Evolutionary conservation across 2,113 vertebrate species (phyloP).

Genomic region (Collichthys lucidus): DNA sequence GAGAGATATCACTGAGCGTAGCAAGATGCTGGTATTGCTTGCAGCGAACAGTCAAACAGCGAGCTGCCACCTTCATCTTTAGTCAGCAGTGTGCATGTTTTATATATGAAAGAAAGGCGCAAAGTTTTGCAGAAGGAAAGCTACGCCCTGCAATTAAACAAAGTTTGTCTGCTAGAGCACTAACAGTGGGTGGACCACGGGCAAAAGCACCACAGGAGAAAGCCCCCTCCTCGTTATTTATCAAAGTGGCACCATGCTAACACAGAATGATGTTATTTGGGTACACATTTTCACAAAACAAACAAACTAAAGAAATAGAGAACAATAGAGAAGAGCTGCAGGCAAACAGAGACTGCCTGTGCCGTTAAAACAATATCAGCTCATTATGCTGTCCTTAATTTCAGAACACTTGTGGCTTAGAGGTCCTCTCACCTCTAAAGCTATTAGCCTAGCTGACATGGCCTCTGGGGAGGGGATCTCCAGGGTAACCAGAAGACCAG

Average conservation of each 20-base stretch:
- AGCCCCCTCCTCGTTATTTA: slow-evolving; percentile 34
- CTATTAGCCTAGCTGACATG: slow-evolving; percentile 47
- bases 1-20: slow-evolving; percentile 28
- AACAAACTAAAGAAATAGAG: neutral
- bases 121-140: slow-evolving; percentile 50
- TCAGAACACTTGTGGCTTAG: slow-evolving; percentile 41
- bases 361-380: slow-evolving; percentile 14
- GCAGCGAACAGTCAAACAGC: slow-evolving; percentile 56
- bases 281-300: slow-evolving; percentile 1
- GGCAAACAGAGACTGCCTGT: slow-evolving; percentile 23
- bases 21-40: slow-evolving; percentile 28
- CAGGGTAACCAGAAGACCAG: slow-evolving; percentile 47
- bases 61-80: slow-evolving; percentile 61
- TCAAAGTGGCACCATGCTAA: slow-evolving; percentile 34
- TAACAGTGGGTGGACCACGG: slow-evolving; percentile 17
- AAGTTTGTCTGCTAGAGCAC: slow-evolving; percentile 35
- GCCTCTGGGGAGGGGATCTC: slow-evolving; percentile 49
- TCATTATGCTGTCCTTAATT: slow-evolving; percentile 48
- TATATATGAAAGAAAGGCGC: slow-evolving; percentile 60
- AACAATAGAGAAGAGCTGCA: slow-evolving; percentile 36
- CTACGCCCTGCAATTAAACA: slow-evolving; percentile 40
- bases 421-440: slow-evolving; percentile 33
- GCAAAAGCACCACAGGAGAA: slow-evolving; percentile 11
- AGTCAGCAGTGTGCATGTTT: slow-evolving; percentile 58
- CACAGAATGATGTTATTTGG: neutral